Evolutionary conservation across 2,888 invertebrate genomes (phyloP).

Genomic region (Mamestra brassicae): DNA sequence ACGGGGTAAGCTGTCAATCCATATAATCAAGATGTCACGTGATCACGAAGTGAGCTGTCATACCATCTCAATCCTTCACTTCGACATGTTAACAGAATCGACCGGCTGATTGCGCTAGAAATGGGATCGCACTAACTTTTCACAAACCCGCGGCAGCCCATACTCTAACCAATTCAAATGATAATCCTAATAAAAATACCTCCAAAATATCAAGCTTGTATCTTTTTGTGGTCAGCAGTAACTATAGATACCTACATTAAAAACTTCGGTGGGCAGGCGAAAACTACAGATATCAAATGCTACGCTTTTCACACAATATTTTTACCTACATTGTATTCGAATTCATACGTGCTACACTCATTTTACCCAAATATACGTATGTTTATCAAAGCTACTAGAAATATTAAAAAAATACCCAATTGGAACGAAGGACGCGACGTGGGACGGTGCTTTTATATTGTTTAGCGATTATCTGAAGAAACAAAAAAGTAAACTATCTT

Average conservation of each 20-base stretch:
- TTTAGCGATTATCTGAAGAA: slow-evolving; percentile 34
- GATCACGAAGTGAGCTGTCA: no score
- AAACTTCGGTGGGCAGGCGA: neutral
- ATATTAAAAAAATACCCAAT: slow-evolving; percentile 19
- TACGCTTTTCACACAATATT: neutral
- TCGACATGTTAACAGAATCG: no score
- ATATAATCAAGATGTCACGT: no score
- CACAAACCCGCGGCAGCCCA: no score
- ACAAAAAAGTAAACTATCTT: neutral
- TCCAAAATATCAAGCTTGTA: slow-evolving; percentile 9
- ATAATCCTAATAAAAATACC: no score
- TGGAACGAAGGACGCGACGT: slow-evolving; percentile 24
- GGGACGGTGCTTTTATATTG: slow-evolving; percentile 23
- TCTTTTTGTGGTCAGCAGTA: neutral
- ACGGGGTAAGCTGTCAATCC: no score
- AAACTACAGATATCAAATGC: slow-evolving; percentile 1
- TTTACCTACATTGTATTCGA: neutral
- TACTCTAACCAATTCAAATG: no score
- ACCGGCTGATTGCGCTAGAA: no score
- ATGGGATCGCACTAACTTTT: no score
- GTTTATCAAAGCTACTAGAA: neutral
- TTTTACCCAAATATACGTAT: neutral
- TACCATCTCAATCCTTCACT: no score
- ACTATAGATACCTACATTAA: neutral
- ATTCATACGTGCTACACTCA: neutral